These are phyloP conservation scores for Chloromyia formosa DNA, from an alignment of 2,888 invertebrate species.

Conservation along the genomic window DNA sequence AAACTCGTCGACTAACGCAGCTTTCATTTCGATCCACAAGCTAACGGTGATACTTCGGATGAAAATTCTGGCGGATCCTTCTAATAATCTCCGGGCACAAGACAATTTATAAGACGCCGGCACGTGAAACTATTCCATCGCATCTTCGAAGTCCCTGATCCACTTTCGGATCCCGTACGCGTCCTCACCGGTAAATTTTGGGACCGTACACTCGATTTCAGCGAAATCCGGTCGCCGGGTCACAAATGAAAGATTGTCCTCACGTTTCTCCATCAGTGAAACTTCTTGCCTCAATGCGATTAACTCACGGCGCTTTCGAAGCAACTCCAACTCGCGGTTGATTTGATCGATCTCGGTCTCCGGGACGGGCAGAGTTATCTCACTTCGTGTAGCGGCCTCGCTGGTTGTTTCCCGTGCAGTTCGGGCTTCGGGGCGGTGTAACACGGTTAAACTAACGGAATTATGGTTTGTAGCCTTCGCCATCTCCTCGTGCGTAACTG, in stretches of 20 bases:
- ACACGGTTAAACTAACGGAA: no score
- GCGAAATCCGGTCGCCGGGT: not conserved
- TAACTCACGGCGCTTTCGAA: not conserved
- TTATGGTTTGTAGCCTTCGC: no score
- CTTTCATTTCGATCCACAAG: not conserved
- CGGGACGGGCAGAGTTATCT: not conserved
- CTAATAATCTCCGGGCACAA: not conserved
- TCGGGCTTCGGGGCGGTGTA: no score
- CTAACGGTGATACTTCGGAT: not conserved
- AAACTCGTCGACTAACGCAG: not conserved
- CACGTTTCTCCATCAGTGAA: no score
- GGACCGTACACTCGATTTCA: not conserved
- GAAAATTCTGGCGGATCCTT: not conserved
- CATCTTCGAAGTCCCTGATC: not conserved
- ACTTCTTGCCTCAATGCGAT: not conserved
- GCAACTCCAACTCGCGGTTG: constrained; percentile 2
- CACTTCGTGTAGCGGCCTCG: no score
- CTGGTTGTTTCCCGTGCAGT: no score
- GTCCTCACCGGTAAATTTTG: not conserved
- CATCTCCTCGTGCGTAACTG: no score
- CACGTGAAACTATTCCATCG: not conserved
- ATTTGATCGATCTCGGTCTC: not conserved
- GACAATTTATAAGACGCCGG: not conserved
- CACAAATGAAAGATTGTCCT: not conserved
- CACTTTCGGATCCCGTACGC: not conserved